Conservation (phyloP, 2,797 vertebrate genomes). For the Sparus aurata region DNA sequence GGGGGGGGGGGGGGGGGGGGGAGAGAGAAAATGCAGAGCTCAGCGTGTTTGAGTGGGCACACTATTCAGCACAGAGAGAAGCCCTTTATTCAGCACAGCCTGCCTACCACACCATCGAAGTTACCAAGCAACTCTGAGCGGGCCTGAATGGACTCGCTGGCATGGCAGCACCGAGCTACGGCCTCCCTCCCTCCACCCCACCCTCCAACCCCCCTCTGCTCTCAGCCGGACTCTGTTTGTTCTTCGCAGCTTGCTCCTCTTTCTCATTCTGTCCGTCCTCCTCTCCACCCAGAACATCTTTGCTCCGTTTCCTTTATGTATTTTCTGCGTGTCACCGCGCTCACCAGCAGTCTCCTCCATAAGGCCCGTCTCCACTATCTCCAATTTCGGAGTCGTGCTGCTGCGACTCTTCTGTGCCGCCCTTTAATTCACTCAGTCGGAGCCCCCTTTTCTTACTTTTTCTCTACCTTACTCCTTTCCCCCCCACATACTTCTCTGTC, state of each 20-base stretch:
- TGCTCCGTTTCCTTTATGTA: neutral
- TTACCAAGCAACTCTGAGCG: slow-evolving; percentile 82
- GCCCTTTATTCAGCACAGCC: slow-evolving; percentile 81
- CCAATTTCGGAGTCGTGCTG: slow-evolving; percentile 4
- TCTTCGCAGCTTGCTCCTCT: slow-evolving; percentile 67
- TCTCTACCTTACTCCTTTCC: slow-evolving; percentile 8
- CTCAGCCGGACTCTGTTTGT: slow-evolving; percentile 54
- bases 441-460: slow-evolving; percentile 12
- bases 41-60: slow-evolving; percentile 82
- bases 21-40: slow-evolving; percentile 75
- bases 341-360: slow-evolving; percentile 11
- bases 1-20: slow-evolving; percentile 21
- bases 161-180: slow-evolving; percentile 43
- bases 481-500: slow-evolving; percentile 19
- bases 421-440: slow-evolving; percentile 3
- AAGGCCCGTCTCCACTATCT: neutral
- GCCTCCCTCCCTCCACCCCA: neutral
- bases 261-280: slow-evolving; percentile 68
- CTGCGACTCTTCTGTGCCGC: neutral
- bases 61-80: slow-evolving; percentile 83
- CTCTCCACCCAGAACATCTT: slow-evolving; percentile 32
- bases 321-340: slow-evolving; percentile 23
- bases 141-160: slow-evolving; percentile 79
- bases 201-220: neutral
- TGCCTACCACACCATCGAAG: slow-evolving; percentile 76